Conservation (phyloP, 2,888 invertebrate species). For the Ceraclea dissimilis region DNA sequence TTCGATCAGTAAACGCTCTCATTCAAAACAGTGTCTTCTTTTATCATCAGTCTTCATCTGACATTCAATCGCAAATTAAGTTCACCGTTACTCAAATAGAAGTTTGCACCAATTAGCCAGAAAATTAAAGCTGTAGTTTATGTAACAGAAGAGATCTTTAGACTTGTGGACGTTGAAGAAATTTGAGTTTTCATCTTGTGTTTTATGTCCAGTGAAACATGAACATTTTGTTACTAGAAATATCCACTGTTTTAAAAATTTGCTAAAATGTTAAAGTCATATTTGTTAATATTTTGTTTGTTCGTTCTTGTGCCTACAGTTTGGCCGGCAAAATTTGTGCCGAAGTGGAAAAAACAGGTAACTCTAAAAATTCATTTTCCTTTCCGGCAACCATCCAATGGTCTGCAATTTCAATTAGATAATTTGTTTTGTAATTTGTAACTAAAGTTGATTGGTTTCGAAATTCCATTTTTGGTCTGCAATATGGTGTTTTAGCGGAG, state of each 20-base stretch:
- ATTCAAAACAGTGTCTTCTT: not conserved
- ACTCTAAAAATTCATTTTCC: too few relatives aligned
- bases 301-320: conserved; percentile 26
- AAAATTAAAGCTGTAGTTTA: not conserved
- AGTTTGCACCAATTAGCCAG: not conserved
- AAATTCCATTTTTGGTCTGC: too few relatives aligned
- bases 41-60: too few relatives aligned
- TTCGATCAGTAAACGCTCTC: conserved; percentile 10
- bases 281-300: conserved; percentile 12
- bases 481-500: too few relatives aligned
- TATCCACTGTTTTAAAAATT: not conserved
- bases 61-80: too few relatives aligned
- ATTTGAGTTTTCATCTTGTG: too few relatives aligned
- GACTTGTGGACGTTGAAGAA: too few relatives aligned
- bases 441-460: too few relatives aligned
- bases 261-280: conserved; percentile 19
- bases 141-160: too few relatives aligned
- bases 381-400: too few relatives aligned
- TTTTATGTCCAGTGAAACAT: too few relatives aligned
- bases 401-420: conserved; percentile 9
- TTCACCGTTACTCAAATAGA: not conserved
- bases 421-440: too few relatives aligned
- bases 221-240: not conserved
- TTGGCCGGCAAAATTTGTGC: conserved; percentile 51
- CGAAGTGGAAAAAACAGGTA: conserved; percentile 76